These are phyloP conservation scores for Noturus placidus DNA, from an alignment of 2,113 vertebrate genomes.

Conservation along the genomic window DNA sequence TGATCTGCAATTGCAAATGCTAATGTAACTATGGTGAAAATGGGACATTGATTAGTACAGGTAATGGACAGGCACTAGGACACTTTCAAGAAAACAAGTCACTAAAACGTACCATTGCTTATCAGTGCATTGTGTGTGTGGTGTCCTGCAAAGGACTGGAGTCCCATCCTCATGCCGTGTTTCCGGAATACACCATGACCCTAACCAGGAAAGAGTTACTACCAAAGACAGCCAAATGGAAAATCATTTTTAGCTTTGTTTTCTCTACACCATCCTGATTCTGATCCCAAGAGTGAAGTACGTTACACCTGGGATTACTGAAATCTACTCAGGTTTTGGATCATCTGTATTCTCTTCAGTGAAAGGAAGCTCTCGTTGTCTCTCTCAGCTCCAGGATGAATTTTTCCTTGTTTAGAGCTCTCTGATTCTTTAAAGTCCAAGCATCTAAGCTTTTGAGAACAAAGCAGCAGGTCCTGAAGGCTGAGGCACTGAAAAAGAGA, in stretches of 20 bases:
- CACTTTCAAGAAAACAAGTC: neutral
- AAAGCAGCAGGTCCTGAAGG: constrained; percentile 35
- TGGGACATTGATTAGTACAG: neutral
- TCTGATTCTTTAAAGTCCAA: constrained; percentile 48
- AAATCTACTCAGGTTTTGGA: constrained; percentile 8
- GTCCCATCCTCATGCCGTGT: neutral
- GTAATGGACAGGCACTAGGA: neutral
- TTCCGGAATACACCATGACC: neutral
- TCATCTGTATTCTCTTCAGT: constrained; percentile 16
- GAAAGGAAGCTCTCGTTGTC: constrained; percentile 6
- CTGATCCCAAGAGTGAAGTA: constrained; percentile 7
- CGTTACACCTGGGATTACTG: constrained; percentile 7
- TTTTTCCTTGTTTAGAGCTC: constrained; percentile 32
- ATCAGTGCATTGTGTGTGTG: neutral
- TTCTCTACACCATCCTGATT: neutral
- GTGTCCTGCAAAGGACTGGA: neutral
- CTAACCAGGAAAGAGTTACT: neutral
- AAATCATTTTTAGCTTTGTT: neutral
- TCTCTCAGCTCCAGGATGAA: constrained; percentile 28
- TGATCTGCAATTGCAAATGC: neutral
- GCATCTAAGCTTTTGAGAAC: constrained; percentile 43
- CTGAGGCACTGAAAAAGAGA: constrained; percentile 31
- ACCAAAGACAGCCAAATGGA: neutral
- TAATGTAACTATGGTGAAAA: neutral
- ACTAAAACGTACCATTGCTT: neutral